phyloP scores from a whole-genome alignment of 2,113 vertebrate genomes.

The Callithrix jacchus region DNA sequence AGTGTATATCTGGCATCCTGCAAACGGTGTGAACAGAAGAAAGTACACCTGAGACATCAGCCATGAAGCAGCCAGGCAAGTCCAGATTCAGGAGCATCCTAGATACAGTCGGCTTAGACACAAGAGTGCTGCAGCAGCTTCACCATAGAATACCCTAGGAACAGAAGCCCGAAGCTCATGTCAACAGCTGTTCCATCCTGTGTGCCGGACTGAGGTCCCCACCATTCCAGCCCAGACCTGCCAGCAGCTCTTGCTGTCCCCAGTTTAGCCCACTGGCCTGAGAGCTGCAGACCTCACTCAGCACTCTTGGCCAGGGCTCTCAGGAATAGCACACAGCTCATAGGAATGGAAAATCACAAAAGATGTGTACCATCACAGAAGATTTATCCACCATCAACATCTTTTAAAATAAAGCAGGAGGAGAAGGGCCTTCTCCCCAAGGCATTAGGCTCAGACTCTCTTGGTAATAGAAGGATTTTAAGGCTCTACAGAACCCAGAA shows the following conservation, averaged over 20 bases:
- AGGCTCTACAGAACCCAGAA: background rate
- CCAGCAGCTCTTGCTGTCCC: background rate
- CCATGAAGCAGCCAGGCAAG: background rate
- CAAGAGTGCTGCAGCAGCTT: background rate
- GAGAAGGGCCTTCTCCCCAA: background rate
- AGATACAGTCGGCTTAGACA: background rate
- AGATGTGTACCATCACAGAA: background rate
- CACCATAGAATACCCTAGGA: background rate
- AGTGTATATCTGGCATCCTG: background rate
- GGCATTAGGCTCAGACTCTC: background rate
- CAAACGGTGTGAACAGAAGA: background rate
- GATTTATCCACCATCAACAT: background rate
- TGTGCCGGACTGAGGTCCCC: accelerated
- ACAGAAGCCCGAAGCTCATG: background rate
- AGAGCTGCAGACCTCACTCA: background rate
- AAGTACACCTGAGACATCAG: background rate
- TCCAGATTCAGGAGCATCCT: background rate
- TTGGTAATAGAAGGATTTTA: background rate
- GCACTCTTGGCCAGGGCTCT: background rate
- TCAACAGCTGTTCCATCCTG: background rate
- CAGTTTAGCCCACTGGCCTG: background rate
- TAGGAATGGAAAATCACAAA: background rate
- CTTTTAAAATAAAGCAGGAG: background rate
- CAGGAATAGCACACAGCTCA: background rate
- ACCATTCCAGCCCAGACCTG: background rate